Conservation (phyloP, 1,140 invertebrate species). For the Lasioglossum baleicum region DNA sequence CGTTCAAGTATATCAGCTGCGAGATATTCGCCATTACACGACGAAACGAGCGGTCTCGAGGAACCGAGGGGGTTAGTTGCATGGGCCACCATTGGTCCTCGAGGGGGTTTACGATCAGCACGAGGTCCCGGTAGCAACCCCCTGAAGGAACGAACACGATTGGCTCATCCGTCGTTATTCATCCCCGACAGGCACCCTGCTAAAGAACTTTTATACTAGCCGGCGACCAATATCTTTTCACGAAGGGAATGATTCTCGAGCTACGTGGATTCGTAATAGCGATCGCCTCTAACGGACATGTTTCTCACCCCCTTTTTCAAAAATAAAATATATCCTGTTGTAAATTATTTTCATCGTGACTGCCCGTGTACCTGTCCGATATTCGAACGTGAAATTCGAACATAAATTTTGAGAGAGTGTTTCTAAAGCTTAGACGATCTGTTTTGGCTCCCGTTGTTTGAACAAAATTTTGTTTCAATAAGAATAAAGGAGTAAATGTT, state of each 20-base stretch:
- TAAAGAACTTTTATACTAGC: conserved; percentile 62
- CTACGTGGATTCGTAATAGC: conserved; percentile 17
- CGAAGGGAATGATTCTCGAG: neutral
- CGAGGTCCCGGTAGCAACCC: conserved; percentile 53
- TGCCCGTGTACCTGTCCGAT: neutral
- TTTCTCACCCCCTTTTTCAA: neutral
- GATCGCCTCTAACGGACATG: neutral
- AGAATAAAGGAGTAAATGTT: no score
- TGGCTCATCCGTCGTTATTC: conserved; percentile 56
- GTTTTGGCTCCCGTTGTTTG: no score
- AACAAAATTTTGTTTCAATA: no score
- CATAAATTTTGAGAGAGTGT: neutral
- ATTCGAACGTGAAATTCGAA: neutral
- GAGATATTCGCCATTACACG: conserved; percentile 68
- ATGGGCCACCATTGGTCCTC: conserved; percentile 47
- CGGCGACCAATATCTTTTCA: conserved; percentile 56
- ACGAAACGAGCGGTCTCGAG: conserved; percentile 35
- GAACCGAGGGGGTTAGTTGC: conserved; percentile 37
- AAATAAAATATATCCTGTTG: neutral
- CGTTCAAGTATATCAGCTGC: conserved; percentile 58
- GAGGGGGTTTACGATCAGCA: conserved; percentile 49
- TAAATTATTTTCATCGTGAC: neutral
- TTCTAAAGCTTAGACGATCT: no score
- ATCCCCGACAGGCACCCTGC: conserved; percentile 41
- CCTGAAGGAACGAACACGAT: conserved; percentile 46